A percentile compares a stretch with the other conserved stretches of the same genome.
Evolutionary conservation across 1,140 invertebrate species (phyloP).

Genomic region (Chionoecetes opilio): DNA sequence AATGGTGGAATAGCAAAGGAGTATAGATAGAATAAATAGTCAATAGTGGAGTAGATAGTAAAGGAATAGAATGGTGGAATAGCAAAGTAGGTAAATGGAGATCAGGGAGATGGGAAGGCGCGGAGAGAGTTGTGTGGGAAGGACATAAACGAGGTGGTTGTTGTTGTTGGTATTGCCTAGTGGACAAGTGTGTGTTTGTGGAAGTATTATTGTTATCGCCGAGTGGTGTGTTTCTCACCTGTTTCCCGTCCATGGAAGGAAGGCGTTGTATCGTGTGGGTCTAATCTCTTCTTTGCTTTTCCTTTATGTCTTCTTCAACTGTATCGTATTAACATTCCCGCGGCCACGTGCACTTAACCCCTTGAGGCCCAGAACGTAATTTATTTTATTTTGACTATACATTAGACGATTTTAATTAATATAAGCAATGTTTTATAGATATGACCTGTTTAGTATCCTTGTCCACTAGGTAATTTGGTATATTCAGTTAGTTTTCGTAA

Average conservation of each 20-base stretch:
- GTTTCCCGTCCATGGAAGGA: neutral
- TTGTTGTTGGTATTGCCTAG: conserved; percentile 52
- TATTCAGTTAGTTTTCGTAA: too few relatives aligned
- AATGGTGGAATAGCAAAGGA: too few relatives aligned
- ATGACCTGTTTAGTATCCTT: too few relatives aligned
- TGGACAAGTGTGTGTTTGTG: conserved; percentile 45
- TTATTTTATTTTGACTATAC: too few relatives aligned
- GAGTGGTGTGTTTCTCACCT: conserved; percentile 15
- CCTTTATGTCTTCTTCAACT: neutral
- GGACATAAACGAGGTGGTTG: conserved; percentile 51
- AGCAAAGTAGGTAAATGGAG: neutral
- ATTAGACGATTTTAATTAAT: too few relatives aligned
- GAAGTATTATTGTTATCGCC: conserved; percentile 20
- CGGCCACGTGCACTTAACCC: too few relatives aligned
- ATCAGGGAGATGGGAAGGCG: conserved; percentile 37
- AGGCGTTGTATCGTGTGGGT: neutral
- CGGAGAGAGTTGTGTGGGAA: neutral
- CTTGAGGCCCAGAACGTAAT: too few relatives aligned
- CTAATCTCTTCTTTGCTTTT: neutral
- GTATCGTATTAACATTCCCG: neutral
- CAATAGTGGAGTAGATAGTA: too few relatives aligned
- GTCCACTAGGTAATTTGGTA: too few relatives aligned
- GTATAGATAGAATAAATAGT: too few relatives aligned
- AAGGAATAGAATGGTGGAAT: too few relatives aligned
- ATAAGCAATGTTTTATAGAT: too few relatives aligned